phyloP scores from a whole-genome alignment of 2,113 vertebrate genomes.

The Narcine bancroftii region DNA sequence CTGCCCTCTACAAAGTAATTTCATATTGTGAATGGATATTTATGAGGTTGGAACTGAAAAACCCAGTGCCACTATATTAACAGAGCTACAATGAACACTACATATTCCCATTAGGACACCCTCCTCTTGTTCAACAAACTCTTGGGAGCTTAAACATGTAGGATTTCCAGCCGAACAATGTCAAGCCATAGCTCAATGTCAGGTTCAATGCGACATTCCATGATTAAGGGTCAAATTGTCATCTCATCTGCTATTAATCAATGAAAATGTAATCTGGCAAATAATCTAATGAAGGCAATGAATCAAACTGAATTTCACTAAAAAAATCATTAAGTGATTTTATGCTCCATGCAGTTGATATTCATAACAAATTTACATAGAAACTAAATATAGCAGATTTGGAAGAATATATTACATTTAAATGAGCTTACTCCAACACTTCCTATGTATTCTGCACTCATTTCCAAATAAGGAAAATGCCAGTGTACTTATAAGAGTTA shows the following conservation, averaged over 20 bases:
- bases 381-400: not conserved
- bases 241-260: constrained; percentile 97
- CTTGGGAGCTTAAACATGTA: constrained; percentile 76
- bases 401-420: constrained; percentile 10
- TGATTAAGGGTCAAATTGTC: constrained; percentile 98
- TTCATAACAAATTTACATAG: constrained; percentile 5
- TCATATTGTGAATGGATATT: constrained; percentile 36
- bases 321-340: constrained; percentile 66
- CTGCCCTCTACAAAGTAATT: constrained; percentile 37
- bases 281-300: constrained; percentile 95
- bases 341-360: constrained; percentile 46
- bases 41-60: constrained; percentile 42
- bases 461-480: not conserved
- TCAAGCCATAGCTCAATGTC: constrained; percentile 75
- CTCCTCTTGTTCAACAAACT: constrained; percentile 62
- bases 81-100: constrained; percentile 48
- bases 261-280: constrained; percentile 79
- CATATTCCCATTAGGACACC: constrained; percentile 56
- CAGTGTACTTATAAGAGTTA: not conserved
- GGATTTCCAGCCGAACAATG: constrained; percentile 76
- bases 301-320: constrained; percentile 75
- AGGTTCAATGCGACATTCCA: constrained; percentile 75
- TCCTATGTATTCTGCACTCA: not conserved
- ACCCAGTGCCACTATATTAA: constrained; percentile 49
- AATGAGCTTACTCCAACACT: not conserved